Evolutionary conservation across 2,113 vertebrate species (phyloP), one percentile per base, ranked within the genome.

Genomic region (Apteryx owenii): DNA sequence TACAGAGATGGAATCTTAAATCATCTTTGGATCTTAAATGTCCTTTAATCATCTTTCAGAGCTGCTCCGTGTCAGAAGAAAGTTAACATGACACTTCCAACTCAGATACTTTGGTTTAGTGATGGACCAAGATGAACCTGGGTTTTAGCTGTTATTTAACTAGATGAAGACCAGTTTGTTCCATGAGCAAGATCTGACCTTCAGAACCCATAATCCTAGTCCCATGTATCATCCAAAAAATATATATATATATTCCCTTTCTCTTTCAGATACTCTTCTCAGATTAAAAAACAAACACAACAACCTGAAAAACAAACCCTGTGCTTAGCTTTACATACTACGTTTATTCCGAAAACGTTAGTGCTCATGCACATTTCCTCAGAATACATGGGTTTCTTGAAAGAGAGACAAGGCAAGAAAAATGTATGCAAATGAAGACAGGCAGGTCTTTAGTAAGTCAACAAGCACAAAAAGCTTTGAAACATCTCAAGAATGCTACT

Each of bases 281-380:
- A 61, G 86, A 36, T 62, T 15, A 51, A 70, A 81, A 68, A 81
- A 31, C 56, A 33, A 60, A 58, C 56, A 29, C 54, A 20, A 20
- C 17, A 2, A 0, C 1, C 2, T 9, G 11, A 42, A 60, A 17
- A 60, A 69, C 28, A 94, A 88, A 78, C 0, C 9, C 16, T 44
- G 36, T 20, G 16, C 40, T 61, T 46, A 76, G 64, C 23, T 80
- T 31, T 16, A 14, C 38, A 61, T 42, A 22, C 20, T 50, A 75
- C 12, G 5, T 31, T 54, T 54, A 54, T 29, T 21, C 36, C 54
- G 50, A 73, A 73, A 73, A 54, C 13, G 18, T 46, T 61, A 76
- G 31, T n/a, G 10, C 38, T 89, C n/a, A 50, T 2, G 8, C 9
- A 14, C 3, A 10, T 65, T 69, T 83, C 65, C 38, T 85, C 51